Percentiles rank a stretch among this genome's conserved stretches.
Conservation (phyloP, 2,888 invertebrate species). For the Eilema caniola region DNA sequence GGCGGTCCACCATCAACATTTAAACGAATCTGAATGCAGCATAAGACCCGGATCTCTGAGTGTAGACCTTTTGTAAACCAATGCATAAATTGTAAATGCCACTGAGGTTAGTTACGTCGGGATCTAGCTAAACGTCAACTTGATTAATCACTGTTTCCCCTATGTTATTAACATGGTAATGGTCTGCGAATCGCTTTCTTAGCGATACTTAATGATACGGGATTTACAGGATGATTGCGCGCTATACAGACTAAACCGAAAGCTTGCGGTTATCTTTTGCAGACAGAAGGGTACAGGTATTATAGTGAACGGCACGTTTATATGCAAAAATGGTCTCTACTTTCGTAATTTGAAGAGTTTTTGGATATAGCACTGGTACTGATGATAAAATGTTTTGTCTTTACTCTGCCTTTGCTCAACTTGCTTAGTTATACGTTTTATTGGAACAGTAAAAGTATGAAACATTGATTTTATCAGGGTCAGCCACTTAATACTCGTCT, state of each 20-base stretch:
- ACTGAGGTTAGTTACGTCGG: constrained; percentile 70
- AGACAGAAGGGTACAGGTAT: constrained; percentile 69
- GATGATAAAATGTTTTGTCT: no score
- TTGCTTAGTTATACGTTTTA: no score
- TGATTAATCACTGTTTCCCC: constrained; percentile 85
- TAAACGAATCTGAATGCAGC: constrained; percentile 41
- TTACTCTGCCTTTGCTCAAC: no score
- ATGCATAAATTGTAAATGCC: constrained; percentile 81
- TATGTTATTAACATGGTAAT: constrained; percentile 86
- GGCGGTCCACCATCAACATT: constrained; percentile 43
- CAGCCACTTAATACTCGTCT: no score
- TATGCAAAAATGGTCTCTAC: constrained; percentile 1
- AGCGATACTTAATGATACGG: constrained; percentile 85
- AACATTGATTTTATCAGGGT: no score
- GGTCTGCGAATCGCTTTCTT: constrained; percentile 85
- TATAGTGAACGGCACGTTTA: constrained; percentile 24
- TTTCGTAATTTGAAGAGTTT: not conserved
- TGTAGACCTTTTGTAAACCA: constrained; percentile 70
- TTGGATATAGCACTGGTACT: no score
- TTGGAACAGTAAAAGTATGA: no score
- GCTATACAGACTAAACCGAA: constrained; percentile 60
- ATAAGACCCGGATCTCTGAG: constrained; percentile 56
- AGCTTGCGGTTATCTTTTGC: constrained; percentile 70
- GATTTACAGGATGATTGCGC: constrained; percentile 82
- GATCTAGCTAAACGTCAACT: constrained; percentile 78